phyloP scores from a whole-genome alignment of 37 sponge, comb jelly and placozoan genomes.

The Oscarella lobularis region DNA sequence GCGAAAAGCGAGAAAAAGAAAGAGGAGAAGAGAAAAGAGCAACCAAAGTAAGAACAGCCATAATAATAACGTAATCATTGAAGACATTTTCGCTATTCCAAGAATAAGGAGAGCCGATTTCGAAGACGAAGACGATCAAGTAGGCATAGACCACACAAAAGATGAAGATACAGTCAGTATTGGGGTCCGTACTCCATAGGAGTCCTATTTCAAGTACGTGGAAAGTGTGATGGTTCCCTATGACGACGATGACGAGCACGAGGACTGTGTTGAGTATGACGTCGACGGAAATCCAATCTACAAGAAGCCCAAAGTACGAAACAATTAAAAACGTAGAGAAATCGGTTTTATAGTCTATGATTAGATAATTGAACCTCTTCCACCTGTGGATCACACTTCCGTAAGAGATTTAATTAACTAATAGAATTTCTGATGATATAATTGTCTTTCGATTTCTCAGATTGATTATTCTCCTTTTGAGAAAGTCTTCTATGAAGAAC shows the following conservation, averaged over 20 bases:
- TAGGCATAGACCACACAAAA: too few relatives aligned
- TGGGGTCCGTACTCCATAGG: constrained; percentile 17
- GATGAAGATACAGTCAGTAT: too few relatives aligned
- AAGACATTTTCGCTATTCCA: neutral
- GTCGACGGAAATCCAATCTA: constrained; percentile 81
- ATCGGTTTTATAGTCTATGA: neutral
- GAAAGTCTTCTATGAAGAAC: constrained; percentile 77
- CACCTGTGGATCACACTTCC: constrained; percentile 51
- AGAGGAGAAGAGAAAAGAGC: neutral
- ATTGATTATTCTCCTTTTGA: constrained; percentile 73
- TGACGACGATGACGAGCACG: constrained; percentile 68
- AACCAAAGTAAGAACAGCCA: neutral
- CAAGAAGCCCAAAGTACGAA: neutral
- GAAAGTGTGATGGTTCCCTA: constrained; percentile 45
- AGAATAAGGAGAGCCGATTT: constrained; percentile 75
- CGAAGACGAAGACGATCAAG: constrained; percentile 94
- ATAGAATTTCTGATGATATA: neutral
- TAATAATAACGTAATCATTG: constrained; percentile 10
- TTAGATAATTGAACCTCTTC: constrained; percentile 12
- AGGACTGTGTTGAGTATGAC: constrained; percentile 82
- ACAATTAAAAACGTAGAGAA: neutral
- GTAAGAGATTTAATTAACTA: neutral
- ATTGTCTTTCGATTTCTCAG: constrained; percentile 8
- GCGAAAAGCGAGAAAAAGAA: constrained; percentile 31
- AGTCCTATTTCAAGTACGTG: constrained; percentile 86